A percentile compares a stretch with the other conserved stretches of the same genome.
Conservation (phyloP, 2,888 invertebrate species). For the Idaea biselata region DNA sequence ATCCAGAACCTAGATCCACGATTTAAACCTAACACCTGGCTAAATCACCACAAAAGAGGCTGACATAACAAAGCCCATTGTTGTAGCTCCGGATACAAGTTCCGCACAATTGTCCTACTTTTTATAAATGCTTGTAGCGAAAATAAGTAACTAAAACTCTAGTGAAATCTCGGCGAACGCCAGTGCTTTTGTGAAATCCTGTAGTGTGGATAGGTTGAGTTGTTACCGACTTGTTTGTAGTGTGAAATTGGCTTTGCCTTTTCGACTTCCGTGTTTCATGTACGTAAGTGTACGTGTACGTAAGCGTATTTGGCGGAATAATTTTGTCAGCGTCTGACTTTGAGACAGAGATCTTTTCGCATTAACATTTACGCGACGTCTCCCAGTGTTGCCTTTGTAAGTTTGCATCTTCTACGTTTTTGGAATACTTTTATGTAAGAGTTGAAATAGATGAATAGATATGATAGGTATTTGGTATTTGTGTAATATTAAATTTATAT, state of each 20-base stretch:
- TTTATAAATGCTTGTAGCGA: slow-evolving; percentile 41
- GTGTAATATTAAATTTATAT: too few relatives aligned
- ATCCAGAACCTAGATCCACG: not conserved
- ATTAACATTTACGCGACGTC: not conserved
- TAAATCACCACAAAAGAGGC: slow-evolving; percentile 23
- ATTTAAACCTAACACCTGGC: slow-evolving; percentile 19
- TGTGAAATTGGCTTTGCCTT: not conserved
- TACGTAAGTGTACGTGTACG: not conserved
- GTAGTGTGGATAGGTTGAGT: not conserved
- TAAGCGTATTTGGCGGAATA: not conserved
- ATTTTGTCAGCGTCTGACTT: not conserved
- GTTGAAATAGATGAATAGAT: too few relatives aligned
- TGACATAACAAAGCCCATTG: slow-evolving; percentile 55
- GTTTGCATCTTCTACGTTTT: not conserved
- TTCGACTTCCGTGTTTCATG: not conserved
- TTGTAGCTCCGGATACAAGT: slow-evolving; percentile 30
- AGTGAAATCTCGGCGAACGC: slow-evolving; percentile 25
- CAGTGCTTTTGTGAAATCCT: slow-evolving; percentile 18
- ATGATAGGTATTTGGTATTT: too few relatives aligned
- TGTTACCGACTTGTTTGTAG: slow-evolving; percentile 14
- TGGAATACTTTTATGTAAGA: too few relatives aligned
- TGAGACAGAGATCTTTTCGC: slow-evolving; percentile 2
- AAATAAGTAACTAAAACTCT: slow-evolving; percentile 30
- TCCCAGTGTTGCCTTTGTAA: slow-evolving; percentile 2
- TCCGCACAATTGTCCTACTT: slow-evolving; percentile 26